Evolutionary conservation across 2,888 invertebrate species (phyloP).

Genomic region (Callinectes sapidus): DNA sequence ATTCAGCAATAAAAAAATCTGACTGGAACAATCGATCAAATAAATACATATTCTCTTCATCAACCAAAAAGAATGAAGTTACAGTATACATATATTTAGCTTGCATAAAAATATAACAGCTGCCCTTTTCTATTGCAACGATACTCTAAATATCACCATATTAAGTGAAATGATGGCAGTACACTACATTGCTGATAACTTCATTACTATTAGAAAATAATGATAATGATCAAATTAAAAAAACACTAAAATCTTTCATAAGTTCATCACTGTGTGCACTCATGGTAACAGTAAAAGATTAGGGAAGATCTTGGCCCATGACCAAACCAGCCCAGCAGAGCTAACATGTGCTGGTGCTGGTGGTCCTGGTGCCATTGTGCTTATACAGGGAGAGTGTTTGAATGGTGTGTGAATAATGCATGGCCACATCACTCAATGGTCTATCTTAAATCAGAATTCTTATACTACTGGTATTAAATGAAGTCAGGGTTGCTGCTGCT

Average conservation of each 20-base stretch:
- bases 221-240: background rate
- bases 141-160: background rate
- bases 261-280: background rate
- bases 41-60: background rate
- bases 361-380: background rate
- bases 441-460: background rate
- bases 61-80: background rate
- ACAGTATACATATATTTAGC: background rate
- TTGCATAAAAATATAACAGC: background rate
- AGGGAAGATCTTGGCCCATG: background rate
- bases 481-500: background rate
- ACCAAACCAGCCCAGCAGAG: background rate
- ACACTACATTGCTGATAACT: background rate
- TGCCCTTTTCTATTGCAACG: background rate
- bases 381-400: background rate
- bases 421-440: background rate
- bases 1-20: background rate
- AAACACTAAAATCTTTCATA: background rate
- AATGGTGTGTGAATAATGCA: background rate
- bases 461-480: background rate
- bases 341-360: background rate
- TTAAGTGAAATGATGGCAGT: background rate
- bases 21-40: background rate
- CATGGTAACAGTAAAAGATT: background rate
- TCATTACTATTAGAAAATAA: background rate